phyloP scores from a whole-genome alignment of 2,797 vertebrate species.

The Oryzias sinensis region DNA sequence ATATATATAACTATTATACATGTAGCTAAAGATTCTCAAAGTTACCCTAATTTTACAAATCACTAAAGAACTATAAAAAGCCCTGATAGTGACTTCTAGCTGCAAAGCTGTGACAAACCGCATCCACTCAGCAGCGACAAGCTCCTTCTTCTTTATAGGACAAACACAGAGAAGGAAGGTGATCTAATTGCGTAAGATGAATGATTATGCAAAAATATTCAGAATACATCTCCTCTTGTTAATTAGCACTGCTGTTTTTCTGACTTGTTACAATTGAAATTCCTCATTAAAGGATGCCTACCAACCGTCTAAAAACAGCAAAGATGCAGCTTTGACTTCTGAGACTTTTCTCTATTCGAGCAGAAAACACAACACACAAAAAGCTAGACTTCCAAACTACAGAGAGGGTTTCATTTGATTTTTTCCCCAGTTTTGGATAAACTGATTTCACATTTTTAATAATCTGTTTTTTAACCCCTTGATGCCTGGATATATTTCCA shows the following conservation, averaged over 20 bases:
- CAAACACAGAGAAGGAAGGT: constrained; percentile 29
- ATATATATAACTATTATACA: too few relatives aligned
- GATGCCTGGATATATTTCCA: too few relatives aligned
- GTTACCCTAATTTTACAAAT: constrained; percentile 18
- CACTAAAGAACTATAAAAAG: constrained; percentile 35
- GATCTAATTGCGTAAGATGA: constrained; percentile 50
- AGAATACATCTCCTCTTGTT: constrained; percentile 10
- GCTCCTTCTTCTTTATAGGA: constrained; percentile 23
- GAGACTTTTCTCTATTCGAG: neutral
- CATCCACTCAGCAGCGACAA: constrained; percentile 47
- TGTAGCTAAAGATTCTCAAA: constrained; percentile 13
- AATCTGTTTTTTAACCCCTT: too few relatives aligned
- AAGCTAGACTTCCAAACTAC: too few relatives aligned
- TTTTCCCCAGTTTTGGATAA: too few relatives aligned
- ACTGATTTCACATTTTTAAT: too few relatives aligned
- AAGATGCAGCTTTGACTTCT: neutral
- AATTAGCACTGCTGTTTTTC: constrained; percentile 17
- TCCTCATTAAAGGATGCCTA: constrained; percentile 5
- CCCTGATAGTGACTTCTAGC: constrained; percentile 5
- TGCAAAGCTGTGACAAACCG: constrained; percentile 41
- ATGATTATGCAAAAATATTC: constrained; percentile 36
- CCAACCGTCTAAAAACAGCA: neutral
- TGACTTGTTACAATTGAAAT: constrained; percentile 11
- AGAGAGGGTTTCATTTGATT: too few relatives aligned
- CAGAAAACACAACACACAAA: neutral